Evolutionary conservation across 1,140 invertebrate genomes (phyloP).

Genomic region (Pentalonia nigronervosa): DNA sequence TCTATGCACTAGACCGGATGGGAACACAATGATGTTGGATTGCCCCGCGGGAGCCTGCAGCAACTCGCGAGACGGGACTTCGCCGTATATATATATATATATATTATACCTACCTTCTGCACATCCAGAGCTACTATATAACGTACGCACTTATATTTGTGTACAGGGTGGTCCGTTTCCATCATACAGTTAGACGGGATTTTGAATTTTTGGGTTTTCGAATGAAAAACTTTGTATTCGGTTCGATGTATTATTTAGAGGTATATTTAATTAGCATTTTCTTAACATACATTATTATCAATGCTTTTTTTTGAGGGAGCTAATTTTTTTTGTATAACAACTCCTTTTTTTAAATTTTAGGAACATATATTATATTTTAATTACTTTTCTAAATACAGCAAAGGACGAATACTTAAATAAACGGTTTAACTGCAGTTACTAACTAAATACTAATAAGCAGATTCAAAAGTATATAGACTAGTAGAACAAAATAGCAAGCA

Average conservation of each 20-base stretch:
- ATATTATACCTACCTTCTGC: background rate
- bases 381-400: background rate
- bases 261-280: background rate
- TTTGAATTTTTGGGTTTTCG: background rate
- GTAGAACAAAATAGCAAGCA: background rate
- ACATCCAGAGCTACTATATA: background rate
- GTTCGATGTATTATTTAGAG: too few relatives aligned
- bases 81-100: background rate
- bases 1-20: constrained; percentile 21
- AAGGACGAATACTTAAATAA: background rate
- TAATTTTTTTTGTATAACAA: background rate
- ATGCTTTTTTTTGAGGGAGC: background rate
- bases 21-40: constrained; percentile 23
- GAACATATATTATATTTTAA: too few relatives aligned
- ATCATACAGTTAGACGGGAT: background rate
- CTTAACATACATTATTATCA: background rate
- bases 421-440: background rate
- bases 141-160: background rate
- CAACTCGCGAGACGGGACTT: background rate
- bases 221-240: background rate
- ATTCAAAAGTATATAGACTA: background rate
- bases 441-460: background rate
- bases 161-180: background rate
- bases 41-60: constrained; percentile 16
- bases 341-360: too few relatives aligned